phyloP scores from a whole-genome alignment of 1,140 invertebrate genomes.

The Bombus affinis region DNA sequence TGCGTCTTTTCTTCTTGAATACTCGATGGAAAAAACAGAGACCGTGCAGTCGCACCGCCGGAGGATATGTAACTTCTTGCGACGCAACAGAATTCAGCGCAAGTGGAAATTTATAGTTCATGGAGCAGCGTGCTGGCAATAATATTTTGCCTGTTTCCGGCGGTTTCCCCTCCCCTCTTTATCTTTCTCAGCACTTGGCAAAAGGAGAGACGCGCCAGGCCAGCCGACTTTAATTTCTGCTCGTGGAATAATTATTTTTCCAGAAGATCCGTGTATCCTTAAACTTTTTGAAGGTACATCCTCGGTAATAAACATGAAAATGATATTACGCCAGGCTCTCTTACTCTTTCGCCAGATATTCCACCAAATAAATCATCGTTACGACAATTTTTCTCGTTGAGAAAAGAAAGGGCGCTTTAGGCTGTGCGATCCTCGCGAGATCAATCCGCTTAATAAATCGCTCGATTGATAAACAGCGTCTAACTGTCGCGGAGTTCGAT shows the following conservation, averaged over 20 bases:
- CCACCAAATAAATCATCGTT: too few species aligned
- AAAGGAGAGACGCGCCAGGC: not conserved
- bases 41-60: not conserved
- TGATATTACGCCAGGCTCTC: not conserved
- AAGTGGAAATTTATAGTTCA: conserved; percentile 15
- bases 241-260: conserved; percentile 23
- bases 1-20: not conserved
- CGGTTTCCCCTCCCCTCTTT: not conserved
- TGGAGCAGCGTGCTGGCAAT: conserved; percentile 5
- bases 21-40: not conserved
- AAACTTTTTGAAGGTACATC: not conserved
- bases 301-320: not conserved
- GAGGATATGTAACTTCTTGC: conserved; percentile 18
- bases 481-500: not conserved
- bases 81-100: conserved; percentile 4
- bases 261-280: not conserved
- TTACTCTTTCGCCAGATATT: not conserved
- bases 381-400: not conserved
- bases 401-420: not conserved
- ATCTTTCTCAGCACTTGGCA: not conserved
- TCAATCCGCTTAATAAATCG: not conserved
- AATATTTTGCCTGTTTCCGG: conserved; percentile 32
- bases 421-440: too few species aligned
- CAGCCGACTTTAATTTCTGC: conserved; percentile 19
- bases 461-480: too few species aligned